Evolutionary conservation across 2,113 vertebrate species (phyloP), one percentile per base, ranked within the genome.

Genomic region (Pleuronectes platessa): DNA sequence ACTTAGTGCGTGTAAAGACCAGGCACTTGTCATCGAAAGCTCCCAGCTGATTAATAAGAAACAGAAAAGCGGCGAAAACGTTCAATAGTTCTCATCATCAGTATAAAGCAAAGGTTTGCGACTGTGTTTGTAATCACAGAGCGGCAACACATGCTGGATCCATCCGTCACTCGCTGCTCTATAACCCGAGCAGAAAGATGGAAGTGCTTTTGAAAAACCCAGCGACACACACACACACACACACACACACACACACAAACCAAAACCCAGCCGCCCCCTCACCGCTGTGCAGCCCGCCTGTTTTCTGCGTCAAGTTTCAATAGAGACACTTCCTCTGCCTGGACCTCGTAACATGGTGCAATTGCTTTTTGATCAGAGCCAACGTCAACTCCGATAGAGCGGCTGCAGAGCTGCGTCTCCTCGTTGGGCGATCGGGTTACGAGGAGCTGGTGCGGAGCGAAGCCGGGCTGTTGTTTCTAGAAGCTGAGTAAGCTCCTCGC

Each of bases 81-180:
- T 75, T 51, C 18, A 12, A 49, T 79, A 55, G 77, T 82, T 86
- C 87, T 75, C 81, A 86, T 68, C 62, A 12, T 71, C 59, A 6
- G 49, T 58, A 37, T 1, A 23, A 81, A 84, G 75, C 73, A 42
- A 54, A 27, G 24, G 54, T 45, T 61, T 27, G 68, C 74, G 15
- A 84, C 86, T 91, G 87, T 31, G 24, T 83, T 86, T 85, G 76
- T 83, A 85, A 91, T 91, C 89, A 85, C 75, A 0, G 54, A 26
- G 64, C 67, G 64, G 81, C 74, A 72, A 60, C 89, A 90, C 83
- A 89, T 90, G 87, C 71, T 86, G 55, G 61, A 89, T 85, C 86
- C 45, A 85, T 92, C 83, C 53, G 8, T 82, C 72, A 64, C 71
- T 76, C 20, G 66, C 68, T 56, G 20, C 59, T 21, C 26, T 42